phyloP scores from a whole-genome alignment of 1,140 invertebrate species.

The Halictus rubicundus region DNA sequence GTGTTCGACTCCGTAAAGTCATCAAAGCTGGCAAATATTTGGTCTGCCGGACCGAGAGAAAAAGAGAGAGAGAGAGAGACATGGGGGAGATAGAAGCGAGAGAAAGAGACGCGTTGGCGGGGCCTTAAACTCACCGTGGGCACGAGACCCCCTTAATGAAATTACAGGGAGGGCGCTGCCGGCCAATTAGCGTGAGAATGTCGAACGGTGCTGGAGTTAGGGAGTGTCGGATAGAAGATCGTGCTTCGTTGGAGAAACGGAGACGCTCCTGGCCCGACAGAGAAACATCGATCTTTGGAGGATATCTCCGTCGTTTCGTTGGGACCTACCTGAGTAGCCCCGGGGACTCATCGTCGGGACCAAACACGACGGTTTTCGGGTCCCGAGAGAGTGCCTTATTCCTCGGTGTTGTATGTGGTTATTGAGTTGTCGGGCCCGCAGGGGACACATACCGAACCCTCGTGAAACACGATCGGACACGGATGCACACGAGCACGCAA shows the following conservation, averaged over 20 bases:
- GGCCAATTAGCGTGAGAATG: conserved; percentile 76
- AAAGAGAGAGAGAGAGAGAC: not conserved
- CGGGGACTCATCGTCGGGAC: conserved; percentile 60
- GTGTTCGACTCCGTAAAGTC: conserved; percentile 57
- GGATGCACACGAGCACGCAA: conserved; percentile 71
- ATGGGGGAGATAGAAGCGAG: conserved; percentile 19
- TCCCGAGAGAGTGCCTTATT: conserved; percentile 61
- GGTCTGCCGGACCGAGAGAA: conserved; percentile 32
- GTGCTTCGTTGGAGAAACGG: conserved; percentile 25
- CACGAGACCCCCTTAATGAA: conserved; percentile 76
- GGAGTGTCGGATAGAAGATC: conserved; percentile 58
- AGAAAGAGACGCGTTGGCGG: conserved; percentile 50
- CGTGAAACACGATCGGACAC: conserved; percentile 74
- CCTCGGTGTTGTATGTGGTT: conserved; percentile 66
- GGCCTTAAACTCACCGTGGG: conserved; percentile 61
- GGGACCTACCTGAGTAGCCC: conserved; percentile 71
- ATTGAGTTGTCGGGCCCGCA: conserved; percentile 73
- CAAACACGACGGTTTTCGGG: conserved; percentile 57
- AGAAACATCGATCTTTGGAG: conserved; percentile 17
- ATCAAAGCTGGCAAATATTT: conserved; percentile 72
- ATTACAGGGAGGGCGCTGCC: conserved; percentile 73
- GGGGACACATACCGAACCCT: conserved; percentile 70
- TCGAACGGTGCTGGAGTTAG: conserved; percentile 61
- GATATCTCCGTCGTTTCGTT: conserved; percentile 60
- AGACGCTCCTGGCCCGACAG: not conserved